Percentiles rank a stretch among this genome's conserved stretches.
Evolutionary conservation across 2,797 vertebrate genomes (phyloP).

Genomic region (Antennarius maculatus): DNA sequence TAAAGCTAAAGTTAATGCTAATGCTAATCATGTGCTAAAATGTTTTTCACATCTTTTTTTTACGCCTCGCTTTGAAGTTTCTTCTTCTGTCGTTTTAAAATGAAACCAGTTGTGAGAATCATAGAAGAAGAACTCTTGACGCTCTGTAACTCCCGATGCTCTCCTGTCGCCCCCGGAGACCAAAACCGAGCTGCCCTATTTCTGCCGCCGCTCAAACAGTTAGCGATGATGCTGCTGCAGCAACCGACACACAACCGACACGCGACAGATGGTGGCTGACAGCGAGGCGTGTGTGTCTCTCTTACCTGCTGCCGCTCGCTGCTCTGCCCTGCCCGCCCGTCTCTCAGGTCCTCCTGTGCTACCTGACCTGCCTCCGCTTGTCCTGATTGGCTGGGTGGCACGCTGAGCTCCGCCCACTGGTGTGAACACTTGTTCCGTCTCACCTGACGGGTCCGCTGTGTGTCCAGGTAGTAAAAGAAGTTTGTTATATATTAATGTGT

Average conservation of each 20-base stretch:
- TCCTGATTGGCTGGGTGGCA: slow-evolving; percentile 64
- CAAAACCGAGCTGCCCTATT: no score
- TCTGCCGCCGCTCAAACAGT: neutral
- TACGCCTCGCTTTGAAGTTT: no score
- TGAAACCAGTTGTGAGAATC: no score
- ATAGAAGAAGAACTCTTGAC: no score
- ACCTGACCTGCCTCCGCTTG: slow-evolving; percentile 78
- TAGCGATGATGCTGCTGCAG: neutral
- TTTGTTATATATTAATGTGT: slow-evolving; percentile 51
- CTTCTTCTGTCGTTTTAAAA: no score
- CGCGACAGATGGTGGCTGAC: slow-evolving; percentile 12
- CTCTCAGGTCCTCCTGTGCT: slow-evolving; percentile 74
- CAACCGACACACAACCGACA: neutral
- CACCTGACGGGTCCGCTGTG: slow-evolving; percentile 15
- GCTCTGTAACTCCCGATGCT: no score
- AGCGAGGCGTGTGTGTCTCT: slow-evolving; percentile 53
- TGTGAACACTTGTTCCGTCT: slow-evolving; percentile 32
- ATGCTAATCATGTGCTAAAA: no score
- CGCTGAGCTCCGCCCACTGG: slow-evolving; percentile 59
- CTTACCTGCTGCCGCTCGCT: slow-evolving; percentile 75
- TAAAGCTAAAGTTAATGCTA: no score
- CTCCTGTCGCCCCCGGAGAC: no score
- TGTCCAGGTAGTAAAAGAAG: slow-evolving; percentile 50
- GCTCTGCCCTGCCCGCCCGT: slow-evolving; percentile 64
- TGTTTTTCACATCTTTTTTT: no score